Conservation (phyloP, 2,888 invertebrate genomes). For the Adineta ricciae region DNA sequence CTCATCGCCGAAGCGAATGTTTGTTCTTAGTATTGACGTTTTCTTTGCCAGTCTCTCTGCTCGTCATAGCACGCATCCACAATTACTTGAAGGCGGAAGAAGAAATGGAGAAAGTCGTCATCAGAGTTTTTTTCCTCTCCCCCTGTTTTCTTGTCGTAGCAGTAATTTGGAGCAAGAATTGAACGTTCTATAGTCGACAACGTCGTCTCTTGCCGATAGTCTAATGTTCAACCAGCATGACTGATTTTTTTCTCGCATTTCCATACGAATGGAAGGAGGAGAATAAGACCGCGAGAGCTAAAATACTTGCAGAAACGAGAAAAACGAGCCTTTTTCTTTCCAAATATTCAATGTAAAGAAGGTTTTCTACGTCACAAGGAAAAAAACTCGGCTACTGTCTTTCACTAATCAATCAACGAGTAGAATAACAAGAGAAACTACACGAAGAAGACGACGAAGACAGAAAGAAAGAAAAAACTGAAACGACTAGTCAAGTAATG, state of each 20-base stretch:
- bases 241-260: background rate
- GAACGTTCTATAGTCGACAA: background rate
- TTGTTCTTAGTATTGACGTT: background rate
- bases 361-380: background rate
- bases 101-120: background rate
- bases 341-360: background rate
- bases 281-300: background rate
- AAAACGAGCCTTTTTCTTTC: background rate
- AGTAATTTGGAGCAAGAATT: background rate
- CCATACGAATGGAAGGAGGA: background rate
- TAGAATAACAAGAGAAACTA: background rate
- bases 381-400: background rate
- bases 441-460: background rate
- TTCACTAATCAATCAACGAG: background rate
- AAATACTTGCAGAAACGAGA: background rate
- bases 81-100: background rate
- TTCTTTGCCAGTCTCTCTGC: background rate
- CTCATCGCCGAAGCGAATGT: no score
- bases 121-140: background rate
- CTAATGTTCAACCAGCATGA: background rate
- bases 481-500: background rate
- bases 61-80: background rate
- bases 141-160: background rate
- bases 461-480: background rate
- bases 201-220: background rate